A percentile compares a stretch with the other conserved stretches of the same genome.
phyloP scores from a whole-genome alignment of 2,888 invertebrate species.

The Papilio gigon region DNA sequence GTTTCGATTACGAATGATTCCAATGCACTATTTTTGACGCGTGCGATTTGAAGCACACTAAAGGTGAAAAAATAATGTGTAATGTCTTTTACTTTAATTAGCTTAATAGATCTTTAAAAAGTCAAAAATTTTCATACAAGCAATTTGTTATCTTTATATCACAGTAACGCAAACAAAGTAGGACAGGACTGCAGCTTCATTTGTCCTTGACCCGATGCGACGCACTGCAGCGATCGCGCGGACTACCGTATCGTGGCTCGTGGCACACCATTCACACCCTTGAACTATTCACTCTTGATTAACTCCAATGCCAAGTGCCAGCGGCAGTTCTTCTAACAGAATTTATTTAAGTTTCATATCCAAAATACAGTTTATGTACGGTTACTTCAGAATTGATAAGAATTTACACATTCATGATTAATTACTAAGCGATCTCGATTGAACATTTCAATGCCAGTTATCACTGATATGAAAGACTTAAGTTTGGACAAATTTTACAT shows the following conservation, averaged over 20 bases:
- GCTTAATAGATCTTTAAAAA: too few relatives aligned
- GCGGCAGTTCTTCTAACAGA: background rate
- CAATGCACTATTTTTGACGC: too few relatives aligned
- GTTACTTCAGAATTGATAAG: background rate
- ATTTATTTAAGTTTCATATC: background rate
- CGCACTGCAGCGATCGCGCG: slow-evolving; percentile 58
- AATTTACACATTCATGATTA: background rate
- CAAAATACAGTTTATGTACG: background rate
- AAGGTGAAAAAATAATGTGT: too few relatives aligned
- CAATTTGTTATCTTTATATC: slow-evolving; percentile 7
- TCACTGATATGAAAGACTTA: too few relatives aligned
- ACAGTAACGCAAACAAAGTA: slow-evolving; percentile 36
- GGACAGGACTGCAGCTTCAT: slow-evolving; percentile 63
- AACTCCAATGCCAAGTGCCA: slow-evolving; percentile 18
- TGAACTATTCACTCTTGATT: slow-evolving; percentile 37
- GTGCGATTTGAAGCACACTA: too few relatives aligned
- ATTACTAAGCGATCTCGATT: too few relatives aligned
- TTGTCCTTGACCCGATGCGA: slow-evolving; percentile 67
- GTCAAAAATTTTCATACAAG: too few relatives aligned
- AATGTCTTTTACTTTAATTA: too few relatives aligned
- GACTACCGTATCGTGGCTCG: slow-evolving; percentile 41
- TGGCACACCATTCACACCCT: slow-evolving; percentile 36
- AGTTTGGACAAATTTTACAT: too few relatives aligned
- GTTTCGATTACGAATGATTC: too few relatives aligned
- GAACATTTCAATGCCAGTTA: too few relatives aligned